phyloP scores from a whole-genome alignment of 2,797 vertebrate genomes.

The Anomalospiza imberbis region DNA sequence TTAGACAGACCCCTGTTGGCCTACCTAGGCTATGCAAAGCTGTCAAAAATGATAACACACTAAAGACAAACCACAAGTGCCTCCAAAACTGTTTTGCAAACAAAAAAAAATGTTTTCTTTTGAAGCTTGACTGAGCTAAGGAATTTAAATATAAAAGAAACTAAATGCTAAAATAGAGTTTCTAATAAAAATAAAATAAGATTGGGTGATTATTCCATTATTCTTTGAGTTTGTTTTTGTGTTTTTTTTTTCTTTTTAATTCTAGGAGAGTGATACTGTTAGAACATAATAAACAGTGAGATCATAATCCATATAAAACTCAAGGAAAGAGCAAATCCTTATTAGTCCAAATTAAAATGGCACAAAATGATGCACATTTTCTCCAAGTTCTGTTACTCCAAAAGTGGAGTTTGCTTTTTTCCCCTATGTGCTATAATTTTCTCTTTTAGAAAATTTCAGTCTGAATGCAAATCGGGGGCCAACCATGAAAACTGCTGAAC shows the following conservation, averaged over 20 bases:
- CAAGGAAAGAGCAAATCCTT: constrained; percentile 22
- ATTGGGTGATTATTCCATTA: constrained; percentile 44
- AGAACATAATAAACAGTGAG: constrained; percentile 12
- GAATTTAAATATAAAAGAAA: constrained; percentile 72
- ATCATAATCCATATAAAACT: constrained; percentile 31
- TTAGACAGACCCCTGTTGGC: constrained; percentile 85
- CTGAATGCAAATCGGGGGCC: constrained; percentile 12
- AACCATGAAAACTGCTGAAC: constrained; percentile 28
- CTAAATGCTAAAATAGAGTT: constrained; percentile 60
- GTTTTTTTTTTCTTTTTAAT: background rate
- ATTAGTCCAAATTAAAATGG: constrained; percentile 39
- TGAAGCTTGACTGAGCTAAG: constrained; percentile 69
- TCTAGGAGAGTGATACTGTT: constrained; percentile 20
- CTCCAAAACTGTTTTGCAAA: constrained; percentile 71
- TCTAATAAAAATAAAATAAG: constrained; percentile 58
- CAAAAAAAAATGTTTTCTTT: constrained; percentile 69
- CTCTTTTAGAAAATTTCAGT: constrained; percentile 13
- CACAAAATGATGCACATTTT: background rate
- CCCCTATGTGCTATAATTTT: background rate
- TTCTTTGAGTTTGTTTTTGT: background rate
- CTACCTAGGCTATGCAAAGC: constrained; percentile 80
- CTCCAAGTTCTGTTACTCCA: constrained; percentile 6
- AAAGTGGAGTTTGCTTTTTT: constrained; percentile 3
- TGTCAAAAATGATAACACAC: constrained; percentile 78
- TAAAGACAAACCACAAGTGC: constrained; percentile 75